phyloP scores from a whole-genome alignment of 2,113 vertebrate genomes.

The Galbula dea region DNA sequence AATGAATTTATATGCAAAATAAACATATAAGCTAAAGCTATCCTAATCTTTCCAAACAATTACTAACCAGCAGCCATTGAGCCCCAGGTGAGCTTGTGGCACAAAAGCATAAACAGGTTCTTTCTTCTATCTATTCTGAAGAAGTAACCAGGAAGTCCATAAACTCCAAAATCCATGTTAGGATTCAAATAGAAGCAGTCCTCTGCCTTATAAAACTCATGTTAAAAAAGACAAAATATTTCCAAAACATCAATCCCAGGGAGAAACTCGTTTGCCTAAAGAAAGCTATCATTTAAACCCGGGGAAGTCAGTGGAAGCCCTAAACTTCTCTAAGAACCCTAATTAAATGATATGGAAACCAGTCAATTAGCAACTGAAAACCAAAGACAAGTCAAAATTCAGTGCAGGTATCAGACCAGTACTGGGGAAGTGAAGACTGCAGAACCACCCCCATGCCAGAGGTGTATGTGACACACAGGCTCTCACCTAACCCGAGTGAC shows the following conservation, averaged over 20 bases:
- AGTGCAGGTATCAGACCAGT: accelerated
- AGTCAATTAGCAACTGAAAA: too few species aligned
- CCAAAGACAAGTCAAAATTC: neutral
- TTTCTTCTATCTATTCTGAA: neutral
- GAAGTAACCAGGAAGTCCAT: constrained; percentile 15
- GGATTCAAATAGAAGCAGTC: neutral
- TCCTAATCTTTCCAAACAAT: constrained; percentile 26
- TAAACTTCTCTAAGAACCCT: neutral
- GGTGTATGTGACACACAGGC: accelerated
- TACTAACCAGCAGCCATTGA: constrained; percentile 53
- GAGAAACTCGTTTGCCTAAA: neutral
- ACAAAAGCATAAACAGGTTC: neutral
- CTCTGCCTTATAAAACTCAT: neutral
- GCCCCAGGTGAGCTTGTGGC: constrained; percentile 39
- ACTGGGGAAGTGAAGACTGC: accelerated
- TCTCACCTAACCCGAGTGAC: accelerated
- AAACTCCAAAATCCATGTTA: neutral
- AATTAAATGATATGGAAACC: neutral
- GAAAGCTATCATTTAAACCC: neutral
- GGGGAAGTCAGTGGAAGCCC: neutral
- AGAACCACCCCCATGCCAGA: accelerated
- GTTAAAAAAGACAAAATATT: neutral
- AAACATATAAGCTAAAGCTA: neutral
- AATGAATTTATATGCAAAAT: constrained; percentile 32
- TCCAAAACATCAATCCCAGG: neutral